Evolutionary conservation across 2,888 invertebrate species (phyloP), one percentile per base, ranked within the genome.

Genomic region (Ecliptopera silaceata): DNA sequence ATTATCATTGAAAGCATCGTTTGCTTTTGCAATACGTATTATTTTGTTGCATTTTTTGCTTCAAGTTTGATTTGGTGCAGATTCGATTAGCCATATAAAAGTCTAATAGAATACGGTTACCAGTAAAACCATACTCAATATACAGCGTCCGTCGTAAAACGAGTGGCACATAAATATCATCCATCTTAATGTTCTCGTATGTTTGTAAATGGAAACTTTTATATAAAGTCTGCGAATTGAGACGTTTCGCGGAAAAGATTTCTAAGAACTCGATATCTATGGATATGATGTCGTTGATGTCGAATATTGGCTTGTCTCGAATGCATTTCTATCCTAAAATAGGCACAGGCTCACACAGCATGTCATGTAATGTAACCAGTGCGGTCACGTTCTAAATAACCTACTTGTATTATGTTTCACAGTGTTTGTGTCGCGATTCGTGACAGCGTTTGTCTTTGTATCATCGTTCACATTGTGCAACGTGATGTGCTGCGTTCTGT

Each of bases 381-480:
- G 73, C 72, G 75, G 86, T 86, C 85, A 84, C 86, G 86, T 86
- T 85, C 86, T 80, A 79, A 84, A 86, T 86, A 86, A 75, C 79
- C 77, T 70, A 77, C 72, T 77, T 79, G 83, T 82, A 83, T 84
- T 82, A 81, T 79, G 80, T 84, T 84, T 82, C 84, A 77, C 69
- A 75, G 75, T 71, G 71, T 79, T 75, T 80, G 80, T 83, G 76
- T 74, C 74, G 74, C 76, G 74, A 72, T 74, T 82, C 80, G 80
- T 82, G 82, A 79, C 83, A 79, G 70, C 74, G 77, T 77, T 77
- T 76, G 78, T 73, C 68, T 70, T 72, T 75, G 79, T 77, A 79
- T 77, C 82, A 76, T 80, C 78, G 75, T 74, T 68, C 72, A 68
- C 65, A 70, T 84, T 84, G 80, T 81, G 84, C 81, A 84, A 84